Evolutionary conservation across 2,797 vertebrate genomes (phyloP).

Genomic region (Gambelia wislizenii): DNA sequence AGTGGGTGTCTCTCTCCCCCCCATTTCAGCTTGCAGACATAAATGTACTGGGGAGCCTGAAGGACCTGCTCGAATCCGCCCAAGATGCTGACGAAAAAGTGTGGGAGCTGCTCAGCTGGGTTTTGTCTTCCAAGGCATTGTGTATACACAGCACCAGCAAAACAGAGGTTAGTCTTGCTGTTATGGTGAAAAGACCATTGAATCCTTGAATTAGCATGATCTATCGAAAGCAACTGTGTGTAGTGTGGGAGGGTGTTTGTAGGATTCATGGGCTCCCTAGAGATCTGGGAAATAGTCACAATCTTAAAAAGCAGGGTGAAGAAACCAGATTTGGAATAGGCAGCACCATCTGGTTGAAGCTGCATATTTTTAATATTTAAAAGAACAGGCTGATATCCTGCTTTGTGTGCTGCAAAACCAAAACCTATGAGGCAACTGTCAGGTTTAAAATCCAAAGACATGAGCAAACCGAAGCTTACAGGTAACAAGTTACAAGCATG

Average conservation of each 20-base stretch:
- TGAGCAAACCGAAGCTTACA: too few relatives aligned
- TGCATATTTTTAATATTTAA: background rate
- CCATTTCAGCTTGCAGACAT: constrained; percentile 86
- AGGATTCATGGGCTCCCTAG: background rate
- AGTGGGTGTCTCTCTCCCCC: background rate
- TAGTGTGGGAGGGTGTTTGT: fast-evolving
- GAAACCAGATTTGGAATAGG: fast-evolving
- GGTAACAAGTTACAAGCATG: too few relatives aligned
- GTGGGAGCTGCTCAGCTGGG: constrained; percentile 91
- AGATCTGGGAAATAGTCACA: background rate
- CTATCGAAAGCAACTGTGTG: background rate
- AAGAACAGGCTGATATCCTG: too few relatives aligned
- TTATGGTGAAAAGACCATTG: background rate
- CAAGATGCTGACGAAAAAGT: constrained; percentile 80
- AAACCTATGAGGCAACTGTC: background rate
- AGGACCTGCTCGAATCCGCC: constrained; percentile 85
- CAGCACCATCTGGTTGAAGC: fast-evolving
- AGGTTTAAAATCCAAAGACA: background rate
- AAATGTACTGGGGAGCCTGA: constrained; percentile 87
- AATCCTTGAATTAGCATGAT: background rate
- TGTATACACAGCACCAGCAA: constrained; percentile 90
- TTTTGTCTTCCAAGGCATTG: constrained; percentile 92
- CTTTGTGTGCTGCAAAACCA: background rate
- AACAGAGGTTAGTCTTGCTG: constrained; percentile 82
- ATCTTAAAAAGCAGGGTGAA: background rate